Evolutionary conservation across 2,113 vertebrate genomes (phyloP).

Genomic region (Tychaedon coryphoeus): DNA sequence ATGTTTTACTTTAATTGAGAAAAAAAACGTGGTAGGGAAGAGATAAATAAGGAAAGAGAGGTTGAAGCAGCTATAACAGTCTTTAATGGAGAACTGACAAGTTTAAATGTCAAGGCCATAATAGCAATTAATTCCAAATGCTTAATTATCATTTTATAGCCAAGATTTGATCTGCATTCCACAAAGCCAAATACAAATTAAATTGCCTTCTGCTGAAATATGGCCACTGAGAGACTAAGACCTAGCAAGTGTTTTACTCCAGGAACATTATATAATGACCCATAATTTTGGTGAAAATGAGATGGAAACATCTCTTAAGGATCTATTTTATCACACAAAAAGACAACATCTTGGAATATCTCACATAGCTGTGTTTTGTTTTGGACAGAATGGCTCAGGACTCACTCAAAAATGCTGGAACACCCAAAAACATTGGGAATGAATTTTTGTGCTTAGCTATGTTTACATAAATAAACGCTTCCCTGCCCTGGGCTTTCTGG

Average conservation of each 20-base stretch:
- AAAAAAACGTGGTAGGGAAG: background rate
- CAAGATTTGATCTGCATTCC: background rate
- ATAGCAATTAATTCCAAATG: conserved; percentile 24
- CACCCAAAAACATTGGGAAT: background rate
- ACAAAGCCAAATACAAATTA: background rate
- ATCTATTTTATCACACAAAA: background rate
- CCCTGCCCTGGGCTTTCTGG: background rate
- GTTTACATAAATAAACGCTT: background rate
- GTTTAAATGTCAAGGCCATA: conserved; percentile 5
- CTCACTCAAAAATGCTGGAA: background rate
- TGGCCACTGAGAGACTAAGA: background rate
- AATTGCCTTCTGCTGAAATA: background rate
- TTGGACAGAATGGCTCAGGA: background rate
- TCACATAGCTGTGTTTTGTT: background rate
- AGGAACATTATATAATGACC: background rate
- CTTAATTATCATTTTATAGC: background rate
- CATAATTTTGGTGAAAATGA: background rate
- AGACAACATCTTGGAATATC: background rate
- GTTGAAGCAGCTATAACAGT: background rate
- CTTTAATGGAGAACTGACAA: background rate
- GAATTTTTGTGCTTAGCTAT: background rate
- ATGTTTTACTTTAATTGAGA: background rate
- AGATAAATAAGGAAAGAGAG: background rate
- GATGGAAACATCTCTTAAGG: background rate
- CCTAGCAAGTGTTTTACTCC: background rate